A percentile compares a stretch with the other conserved stretches of the same genome.
phyloP scores from a whole-genome alignment of 1,140 invertebrate genomes.

The Euura saliciscinereae region DNA sequence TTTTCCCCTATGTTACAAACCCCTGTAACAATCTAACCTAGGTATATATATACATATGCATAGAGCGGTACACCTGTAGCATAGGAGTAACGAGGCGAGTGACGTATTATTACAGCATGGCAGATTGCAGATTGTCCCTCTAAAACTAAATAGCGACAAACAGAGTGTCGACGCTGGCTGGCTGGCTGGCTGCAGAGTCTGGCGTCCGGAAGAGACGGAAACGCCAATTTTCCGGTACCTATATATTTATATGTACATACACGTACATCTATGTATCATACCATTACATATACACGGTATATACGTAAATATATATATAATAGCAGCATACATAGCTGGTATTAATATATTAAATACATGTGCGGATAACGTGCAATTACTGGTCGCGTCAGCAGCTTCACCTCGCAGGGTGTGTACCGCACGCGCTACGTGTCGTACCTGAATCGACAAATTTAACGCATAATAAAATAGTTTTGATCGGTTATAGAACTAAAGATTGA shows the following conservation, averaged over 20 bases:
- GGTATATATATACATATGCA: not conserved
- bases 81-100: not conserved
- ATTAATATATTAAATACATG: not conserved
- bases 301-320: conserved; percentile 14
- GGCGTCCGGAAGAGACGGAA: not conserved
- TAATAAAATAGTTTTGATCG: too few relatives aligned
- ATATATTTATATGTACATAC: not conserved
- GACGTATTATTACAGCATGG: not conserved
- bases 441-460: too few relatives aligned
- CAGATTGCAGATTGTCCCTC: not conserved
- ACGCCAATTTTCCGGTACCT: conserved; percentile 1
- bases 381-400: conserved; percentile 56
- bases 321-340: not conserved
- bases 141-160: not conserved
- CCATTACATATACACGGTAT: not conserved
- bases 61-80: not conserved
- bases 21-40: not conserved
- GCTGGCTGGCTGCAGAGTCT: not conserved
- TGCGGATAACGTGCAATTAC: conserved; percentile 58
- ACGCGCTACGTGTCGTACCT: too few relatives aligned
- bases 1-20: too few relatives aligned
- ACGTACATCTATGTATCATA: not conserved
- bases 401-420: conserved; percentile 46
- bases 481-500: too few relatives aligned
- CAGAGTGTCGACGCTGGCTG: not conserved